Percentiles rank a stretch among this genome's conserved stretches.
phyloP scores from a whole-genome alignment of 2,888 invertebrate genomes.

The Ophioninae sp. region DNA sequence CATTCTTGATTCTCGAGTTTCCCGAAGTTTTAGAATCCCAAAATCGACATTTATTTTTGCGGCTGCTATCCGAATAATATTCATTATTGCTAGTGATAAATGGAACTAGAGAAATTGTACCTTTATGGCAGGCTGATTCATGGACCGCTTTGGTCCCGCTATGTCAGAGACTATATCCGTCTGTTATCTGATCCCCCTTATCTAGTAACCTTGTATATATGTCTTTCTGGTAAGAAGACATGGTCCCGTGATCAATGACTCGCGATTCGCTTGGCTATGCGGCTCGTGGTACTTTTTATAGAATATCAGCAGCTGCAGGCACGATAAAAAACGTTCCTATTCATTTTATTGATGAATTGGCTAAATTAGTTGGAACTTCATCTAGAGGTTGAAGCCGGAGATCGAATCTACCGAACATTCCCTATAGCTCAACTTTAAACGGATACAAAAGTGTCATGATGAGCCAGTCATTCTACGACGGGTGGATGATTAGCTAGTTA shows the following conservation, averaged over 20 bases:
- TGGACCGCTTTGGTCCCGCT: constrained; percentile 17
- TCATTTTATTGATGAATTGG: no score
- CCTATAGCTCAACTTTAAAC: neutral
- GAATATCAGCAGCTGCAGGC: neutral
- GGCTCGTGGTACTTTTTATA: neutral
- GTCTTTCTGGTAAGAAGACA: constrained; percentile 7
- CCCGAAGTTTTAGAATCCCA: constrained; percentile 14
- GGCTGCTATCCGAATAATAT: constrained; percentile 12
- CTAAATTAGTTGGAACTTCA: no score
- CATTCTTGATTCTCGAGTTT: constrained; percentile 3
- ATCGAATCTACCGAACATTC: no score
- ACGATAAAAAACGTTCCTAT: neutral
- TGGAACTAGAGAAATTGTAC: constrained; percentile 21
- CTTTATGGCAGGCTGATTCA: constrained; percentile 36
- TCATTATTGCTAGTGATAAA: constrained; percentile 28
- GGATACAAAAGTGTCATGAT: neutral
- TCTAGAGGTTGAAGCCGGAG: no score
- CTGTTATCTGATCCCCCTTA: constrained; percentile 30
- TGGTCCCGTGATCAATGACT: constrained; percentile 31
- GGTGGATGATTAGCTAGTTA: neutral
- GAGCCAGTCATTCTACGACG: neutral
- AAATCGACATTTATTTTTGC: neutral
- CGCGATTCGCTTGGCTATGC: neutral
- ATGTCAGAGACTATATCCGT: neutral
- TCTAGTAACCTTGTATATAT: constrained; percentile 14